Evolutionary conservation across 2,113 vertebrate species (phyloP).

Genomic region (Cettia cetti): DNA sequence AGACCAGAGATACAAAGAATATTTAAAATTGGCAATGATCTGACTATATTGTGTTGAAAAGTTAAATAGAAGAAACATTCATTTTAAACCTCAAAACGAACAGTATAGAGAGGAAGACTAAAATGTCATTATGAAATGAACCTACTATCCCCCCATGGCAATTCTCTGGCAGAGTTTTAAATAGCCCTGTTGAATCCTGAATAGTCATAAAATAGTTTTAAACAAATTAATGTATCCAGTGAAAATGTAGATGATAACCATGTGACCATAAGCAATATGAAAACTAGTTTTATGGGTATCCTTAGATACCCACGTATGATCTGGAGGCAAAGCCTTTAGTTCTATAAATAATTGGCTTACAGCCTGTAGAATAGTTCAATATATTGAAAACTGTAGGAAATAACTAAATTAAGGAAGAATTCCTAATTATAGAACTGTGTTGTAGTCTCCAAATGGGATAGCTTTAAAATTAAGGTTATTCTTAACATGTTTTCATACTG

Average conservation of each 20-base stretch:
- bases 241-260: not conserved
- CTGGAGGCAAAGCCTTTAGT: not conserved
- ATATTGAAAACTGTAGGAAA: not conserved
- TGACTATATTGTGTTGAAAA: not conserved
- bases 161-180: not conserved
- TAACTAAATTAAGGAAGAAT: not conserved
- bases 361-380: not conserved
- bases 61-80: not conserved
- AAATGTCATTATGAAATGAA: not conserved
- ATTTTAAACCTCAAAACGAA: not conserved
- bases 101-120: not conserved
- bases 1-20: not conserved
- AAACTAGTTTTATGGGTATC: not conserved
- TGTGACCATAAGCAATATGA: not conserved
- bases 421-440: not conserved
- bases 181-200: not conserved
- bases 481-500: not conserved
- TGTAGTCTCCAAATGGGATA: not conserved
- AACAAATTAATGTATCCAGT: not conserved
- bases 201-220: not conserved
- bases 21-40: not conserved
- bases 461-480: not conserved
- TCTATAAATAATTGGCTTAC: not conserved
- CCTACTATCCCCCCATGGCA: accelerated
- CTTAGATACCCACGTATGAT: not conserved